Evolutionary conservation across 2,113 vertebrate genomes (phyloP).

Genomic region (Gobius niger): DNA sequence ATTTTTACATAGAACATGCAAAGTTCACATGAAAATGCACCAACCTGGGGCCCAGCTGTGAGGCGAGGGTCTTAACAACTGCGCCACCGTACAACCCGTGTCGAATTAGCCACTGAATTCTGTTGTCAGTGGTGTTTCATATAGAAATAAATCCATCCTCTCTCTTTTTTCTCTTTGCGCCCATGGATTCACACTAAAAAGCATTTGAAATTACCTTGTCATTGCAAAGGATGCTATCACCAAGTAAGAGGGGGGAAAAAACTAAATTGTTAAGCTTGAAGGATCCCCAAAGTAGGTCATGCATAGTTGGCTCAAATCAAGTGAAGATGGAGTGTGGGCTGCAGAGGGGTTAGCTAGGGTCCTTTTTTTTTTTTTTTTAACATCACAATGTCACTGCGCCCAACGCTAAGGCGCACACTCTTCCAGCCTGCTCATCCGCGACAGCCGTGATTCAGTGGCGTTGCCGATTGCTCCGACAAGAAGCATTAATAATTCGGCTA

Average conservation of each 20-base stretch:
- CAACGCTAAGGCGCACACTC: constrained; percentile 10
- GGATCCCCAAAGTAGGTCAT: constrained; percentile 72
- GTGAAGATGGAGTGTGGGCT: constrained; percentile 23
- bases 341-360: constrained; percentile 18
- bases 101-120: no score
- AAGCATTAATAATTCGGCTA: constrained; percentile 14
- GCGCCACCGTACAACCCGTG: no score
- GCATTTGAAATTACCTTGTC: constrained; percentile 51
- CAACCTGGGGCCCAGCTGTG: no score
- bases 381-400: constrained; percentile 35
- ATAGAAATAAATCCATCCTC: no score
- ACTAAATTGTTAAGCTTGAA: constrained; percentile 70
- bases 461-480: neutral
- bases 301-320: constrained; percentile 68
- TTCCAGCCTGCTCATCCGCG: constrained; percentile 1
- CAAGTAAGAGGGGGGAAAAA: constrained; percentile 44
- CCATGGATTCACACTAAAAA: no score
- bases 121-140: no score
- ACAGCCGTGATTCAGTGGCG: constrained; percentile 23
- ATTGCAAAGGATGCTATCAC: constrained; percentile 50
- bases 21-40: no score
- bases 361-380: constrained; percentile 37
- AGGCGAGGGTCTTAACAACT: no score
- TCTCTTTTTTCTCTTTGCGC: no score
- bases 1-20: no score